Evolutionary conservation across 2,113 vertebrate genomes (phyloP).

Genomic region (Synodontis membranacea): DNA sequence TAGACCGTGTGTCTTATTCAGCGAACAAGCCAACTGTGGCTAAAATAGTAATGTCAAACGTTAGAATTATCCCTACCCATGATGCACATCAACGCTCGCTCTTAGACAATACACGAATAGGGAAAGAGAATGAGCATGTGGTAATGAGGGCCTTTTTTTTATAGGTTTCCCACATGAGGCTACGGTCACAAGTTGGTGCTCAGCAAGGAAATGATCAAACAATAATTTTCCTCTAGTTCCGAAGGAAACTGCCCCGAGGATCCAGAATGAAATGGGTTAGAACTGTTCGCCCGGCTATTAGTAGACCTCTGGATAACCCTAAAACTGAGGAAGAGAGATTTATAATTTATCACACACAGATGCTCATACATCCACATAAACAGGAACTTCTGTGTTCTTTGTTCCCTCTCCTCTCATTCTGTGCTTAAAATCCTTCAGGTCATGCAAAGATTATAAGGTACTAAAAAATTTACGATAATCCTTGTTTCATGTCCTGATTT

Average conservation of each 20-base stretch:
- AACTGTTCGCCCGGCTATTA: not conserved
- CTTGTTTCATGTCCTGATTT: slow-evolving; percentile 6
- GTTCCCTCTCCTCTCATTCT: slow-evolving; percentile 10
- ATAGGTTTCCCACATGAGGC: not conserved
- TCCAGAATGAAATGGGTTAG: not conserved
- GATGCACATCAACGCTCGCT: not conserved
- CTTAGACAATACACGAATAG: not conserved
- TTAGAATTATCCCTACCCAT: not conserved
- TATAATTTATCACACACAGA: slow-evolving; percentile 45
- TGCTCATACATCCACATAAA: slow-evolving; percentile 33
- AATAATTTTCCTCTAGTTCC: not conserved
- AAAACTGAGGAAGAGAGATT: slow-evolving; percentile 19
- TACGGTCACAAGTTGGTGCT: not conserved
- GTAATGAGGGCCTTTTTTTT: not conserved
- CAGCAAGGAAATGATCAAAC: not conserved
- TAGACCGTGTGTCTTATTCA: not conserved
- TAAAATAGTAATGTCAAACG: not conserved
- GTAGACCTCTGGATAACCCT: slow-evolving; percentile 40
- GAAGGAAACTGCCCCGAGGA: not conserved
- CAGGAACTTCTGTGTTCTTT: slow-evolving; percentile 43
- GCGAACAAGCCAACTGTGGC: not conserved
- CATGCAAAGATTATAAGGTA: slow-evolving; percentile 12
- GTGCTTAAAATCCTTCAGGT: slow-evolving; percentile 32
- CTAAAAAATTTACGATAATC: not conserved
- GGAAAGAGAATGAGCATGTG: not conserved